A percentile compares a stretch with the other conserved stretches of the same genome.
phyloP scores from a whole-genome alignment of 53 echinoderm and acorn worm species.

The Echinarachnius parma region DNA sequence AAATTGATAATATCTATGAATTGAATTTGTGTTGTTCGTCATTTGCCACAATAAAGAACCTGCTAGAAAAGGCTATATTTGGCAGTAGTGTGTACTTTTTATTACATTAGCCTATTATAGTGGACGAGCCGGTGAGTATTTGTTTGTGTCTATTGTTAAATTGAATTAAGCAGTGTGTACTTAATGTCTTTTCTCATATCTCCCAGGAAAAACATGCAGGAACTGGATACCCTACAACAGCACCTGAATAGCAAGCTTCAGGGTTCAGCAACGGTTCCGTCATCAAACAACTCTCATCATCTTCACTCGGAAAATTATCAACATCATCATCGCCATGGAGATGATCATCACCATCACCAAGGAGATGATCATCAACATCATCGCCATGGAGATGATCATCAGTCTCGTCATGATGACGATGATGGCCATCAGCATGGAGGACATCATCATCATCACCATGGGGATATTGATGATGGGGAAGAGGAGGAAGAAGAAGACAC shows the following conservation, averaged over 20 bases:
- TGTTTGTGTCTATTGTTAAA: too few species aligned
- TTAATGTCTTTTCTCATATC: background rate
- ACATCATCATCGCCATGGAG: background rate
- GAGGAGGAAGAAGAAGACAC: conserved; percentile 33
- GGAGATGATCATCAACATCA: background rate
- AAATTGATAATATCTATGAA: too few species aligned
- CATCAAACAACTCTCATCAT: background rate
- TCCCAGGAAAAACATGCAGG: conserved; percentile 79
- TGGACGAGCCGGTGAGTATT: too few species aligned
- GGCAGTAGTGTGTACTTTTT: too few species aligned
- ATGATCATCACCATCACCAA: background rate
- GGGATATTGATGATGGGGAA: conserved; percentile 16
- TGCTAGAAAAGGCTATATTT: too few species aligned
- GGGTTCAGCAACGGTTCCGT: too few species aligned
- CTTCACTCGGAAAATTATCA: conserved; percentile 2
- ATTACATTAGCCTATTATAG: too few species aligned
- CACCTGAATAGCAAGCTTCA: conserved; percentile 64
- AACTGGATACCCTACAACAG: conserved; percentile 74
- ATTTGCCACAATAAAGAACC: too few species aligned
- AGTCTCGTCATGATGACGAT: too few species aligned
- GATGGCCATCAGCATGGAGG: background rate
- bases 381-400: background rate
- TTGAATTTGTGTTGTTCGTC: too few species aligned
- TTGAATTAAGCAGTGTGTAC: background rate
- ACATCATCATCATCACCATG: conserved; percentile 48